These are phyloP conservation scores for Xenus cinereus DNA, from an alignment of 2,113 vertebrate genomes.

Conservation along the genomic window DNA sequence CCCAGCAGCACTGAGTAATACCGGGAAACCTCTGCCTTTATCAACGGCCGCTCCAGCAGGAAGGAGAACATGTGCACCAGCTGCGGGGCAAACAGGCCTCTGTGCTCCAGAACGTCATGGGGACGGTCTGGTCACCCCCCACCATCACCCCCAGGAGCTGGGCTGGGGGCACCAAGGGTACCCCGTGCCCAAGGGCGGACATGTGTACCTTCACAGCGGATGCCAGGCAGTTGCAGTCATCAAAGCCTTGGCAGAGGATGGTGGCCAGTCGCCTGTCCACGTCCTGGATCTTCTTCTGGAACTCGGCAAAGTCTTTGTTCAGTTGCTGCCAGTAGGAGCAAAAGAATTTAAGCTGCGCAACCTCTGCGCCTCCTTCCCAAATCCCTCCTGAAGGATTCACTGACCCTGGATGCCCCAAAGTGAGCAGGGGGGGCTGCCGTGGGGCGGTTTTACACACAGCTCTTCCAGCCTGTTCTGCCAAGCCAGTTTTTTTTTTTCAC, in stretches of 20 bases:
- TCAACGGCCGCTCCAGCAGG: slow-evolving; percentile 73
- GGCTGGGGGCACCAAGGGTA: neutral
- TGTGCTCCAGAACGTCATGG: neutral
- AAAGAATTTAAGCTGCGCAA: fast-evolving
- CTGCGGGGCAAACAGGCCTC: slow-evolving; percentile 33
- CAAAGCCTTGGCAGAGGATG: slow-evolving; percentile 72
- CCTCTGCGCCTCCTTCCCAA: neutral
- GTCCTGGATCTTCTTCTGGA: slow-evolving; percentile 73
- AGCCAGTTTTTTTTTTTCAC: neutral
- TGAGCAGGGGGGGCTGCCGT: fast-evolving
- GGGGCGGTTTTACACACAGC: neutral
- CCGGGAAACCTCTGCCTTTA: slow-evolving; percentile 63
- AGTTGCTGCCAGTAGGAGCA: slow-evolving; percentile 53
- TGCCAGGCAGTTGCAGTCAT: slow-evolving; percentile 62
- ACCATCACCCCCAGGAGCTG: fast-evolving
- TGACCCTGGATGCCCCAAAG: fast-evolving
- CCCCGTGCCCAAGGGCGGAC: neutral
- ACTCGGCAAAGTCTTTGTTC: slow-evolving; percentile 65
- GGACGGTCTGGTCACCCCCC: fast-evolving
- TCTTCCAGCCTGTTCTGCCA: neutral
- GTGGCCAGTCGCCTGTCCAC: slow-evolving; percentile 75
- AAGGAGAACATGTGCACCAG: slow-evolving; percentile 78
- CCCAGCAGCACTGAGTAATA: slow-evolving; percentile 66
- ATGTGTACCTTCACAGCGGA: slow-evolving; percentile 68
- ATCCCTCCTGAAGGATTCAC: neutral